These are phyloP conservation scores for Drosophila sucinea DNA, from an alignment of 1,140 invertebrate species.

Conservation along the genomic window DNA sequence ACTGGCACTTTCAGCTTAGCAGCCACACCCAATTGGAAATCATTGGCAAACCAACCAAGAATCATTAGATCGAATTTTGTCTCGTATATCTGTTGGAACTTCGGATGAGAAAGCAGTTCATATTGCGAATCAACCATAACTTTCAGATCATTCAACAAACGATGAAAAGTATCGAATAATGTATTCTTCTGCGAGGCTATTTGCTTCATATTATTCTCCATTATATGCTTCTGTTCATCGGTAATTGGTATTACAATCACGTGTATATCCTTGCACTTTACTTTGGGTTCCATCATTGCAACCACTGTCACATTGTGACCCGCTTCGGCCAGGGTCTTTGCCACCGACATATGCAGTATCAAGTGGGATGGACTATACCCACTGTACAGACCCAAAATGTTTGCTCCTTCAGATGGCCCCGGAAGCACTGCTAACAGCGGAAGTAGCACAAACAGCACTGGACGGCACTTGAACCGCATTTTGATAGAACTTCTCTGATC, in stretches of 20 bases:
- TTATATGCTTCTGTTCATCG: slow-evolving; percentile 36
- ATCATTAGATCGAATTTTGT: slow-evolving; percentile 74
- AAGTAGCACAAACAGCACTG: slow-evolving; percentile 22
- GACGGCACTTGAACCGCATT: slow-evolving; percentile 15
- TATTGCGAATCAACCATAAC: slow-evolving; percentile 55
- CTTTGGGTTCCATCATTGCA: slow-evolving; percentile 44
- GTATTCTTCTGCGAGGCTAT: slow-evolving; percentile 53
- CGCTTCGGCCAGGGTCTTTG: slow-evolving; percentile 57
- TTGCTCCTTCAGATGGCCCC: slow-evolving; percentile 35
- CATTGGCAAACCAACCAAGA: slow-evolving; percentile 67
- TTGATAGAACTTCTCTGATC: neutral
- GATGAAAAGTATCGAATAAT: slow-evolving; percentile 21
- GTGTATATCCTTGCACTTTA: slow-evolving; percentile 65
- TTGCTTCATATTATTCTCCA: slow-evolving; percentile 38
- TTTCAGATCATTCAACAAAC: slow-evolving; percentile 42
- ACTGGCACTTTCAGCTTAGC: slow-evolving; percentile 63
- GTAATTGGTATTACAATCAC: slow-evolving; percentile 57
- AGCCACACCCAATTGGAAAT: slow-evolving; percentile 66
- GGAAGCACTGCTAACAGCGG: neutral
- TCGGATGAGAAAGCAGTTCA: slow-evolving; percentile 49
- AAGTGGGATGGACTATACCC: slow-evolving; percentile 72
- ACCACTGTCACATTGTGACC: slow-evolving; percentile 80
- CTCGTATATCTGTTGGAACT: slow-evolving; percentile 63
- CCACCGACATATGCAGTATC: slow-evolving; percentile 71
- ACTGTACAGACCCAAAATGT: slow-evolving; percentile 73